Evolutionary conservation across 2,113 vertebrate species (phyloP).

Genomic region (Elachura formosa): DNA sequence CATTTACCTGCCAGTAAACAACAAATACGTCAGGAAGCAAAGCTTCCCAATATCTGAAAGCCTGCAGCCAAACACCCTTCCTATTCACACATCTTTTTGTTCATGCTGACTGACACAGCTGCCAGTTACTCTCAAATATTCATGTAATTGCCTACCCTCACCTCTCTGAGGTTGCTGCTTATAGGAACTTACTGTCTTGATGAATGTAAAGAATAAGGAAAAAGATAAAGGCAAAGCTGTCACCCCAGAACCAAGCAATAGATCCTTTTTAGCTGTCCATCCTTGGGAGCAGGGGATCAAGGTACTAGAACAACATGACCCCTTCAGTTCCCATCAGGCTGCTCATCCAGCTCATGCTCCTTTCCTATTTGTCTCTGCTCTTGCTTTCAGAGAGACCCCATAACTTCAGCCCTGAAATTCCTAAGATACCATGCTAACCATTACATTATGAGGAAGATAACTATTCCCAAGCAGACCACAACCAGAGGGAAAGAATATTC

Average conservation of each 20-base stretch:
- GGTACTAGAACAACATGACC: not conserved
- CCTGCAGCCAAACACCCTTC: not conserved
- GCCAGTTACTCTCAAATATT: not conserved
- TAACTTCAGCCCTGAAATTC: not conserved
- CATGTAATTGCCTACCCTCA: not conserved
- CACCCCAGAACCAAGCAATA: not conserved
- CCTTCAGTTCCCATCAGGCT: not conserved
- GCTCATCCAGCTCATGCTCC: not conserved
- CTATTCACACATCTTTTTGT: not conserved
- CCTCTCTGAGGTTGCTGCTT: not conserved
- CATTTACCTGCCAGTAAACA: not conserved
- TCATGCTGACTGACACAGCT: not conserved
- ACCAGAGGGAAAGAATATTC: slow-evolving; percentile 3
- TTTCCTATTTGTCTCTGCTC: not conserved
- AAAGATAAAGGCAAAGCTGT: not conserved
- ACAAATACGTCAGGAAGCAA: not conserved
- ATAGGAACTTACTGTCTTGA: not conserved
- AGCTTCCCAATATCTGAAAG: not conserved
- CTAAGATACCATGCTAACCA: not conserved
- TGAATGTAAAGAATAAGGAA: not conserved
- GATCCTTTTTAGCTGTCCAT: not conserved
- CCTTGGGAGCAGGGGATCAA: not conserved
- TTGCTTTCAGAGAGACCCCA: not conserved
- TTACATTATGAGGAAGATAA: not conserved
- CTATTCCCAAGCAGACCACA: not conserved